Evolutionary conservation across 1,140 invertebrate species (phyloP).

Genomic region (Achatina immaculata): DNA sequence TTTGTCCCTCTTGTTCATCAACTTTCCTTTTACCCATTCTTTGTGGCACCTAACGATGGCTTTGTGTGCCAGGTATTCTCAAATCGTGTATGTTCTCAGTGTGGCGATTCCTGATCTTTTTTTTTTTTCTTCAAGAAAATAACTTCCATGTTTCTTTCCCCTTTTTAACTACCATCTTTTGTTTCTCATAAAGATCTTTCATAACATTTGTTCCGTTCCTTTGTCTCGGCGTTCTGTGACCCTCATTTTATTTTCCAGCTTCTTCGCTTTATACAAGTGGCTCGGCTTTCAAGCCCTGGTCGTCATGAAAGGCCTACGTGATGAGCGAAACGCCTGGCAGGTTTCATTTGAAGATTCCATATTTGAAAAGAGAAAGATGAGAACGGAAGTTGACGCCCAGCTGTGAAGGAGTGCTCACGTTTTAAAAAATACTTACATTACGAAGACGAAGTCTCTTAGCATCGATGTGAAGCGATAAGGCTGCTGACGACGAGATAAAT

Average conservation of each 20-base stretch:
- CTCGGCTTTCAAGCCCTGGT: neutral
- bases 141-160: too few relatives aligned
- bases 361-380: too few relatives aligned
- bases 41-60: neutral
- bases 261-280: neutral
- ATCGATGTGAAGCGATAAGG: too few relatives aligned
- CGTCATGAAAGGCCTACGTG: neutral
- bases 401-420: neutral
- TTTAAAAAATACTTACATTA: neutral
- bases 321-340: neutral
- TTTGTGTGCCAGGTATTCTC: neutral
- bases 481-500: too few relatives aligned
- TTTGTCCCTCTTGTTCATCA: neutral
- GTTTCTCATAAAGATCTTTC: neutral
- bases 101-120: neutral
- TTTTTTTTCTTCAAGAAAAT: neutral
- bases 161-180: neutral
- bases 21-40: neutral
- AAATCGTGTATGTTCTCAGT: neutral
- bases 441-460: too few relatives aligned
- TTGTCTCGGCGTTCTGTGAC: neutral
- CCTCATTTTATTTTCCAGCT: neutral
- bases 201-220: neutral
- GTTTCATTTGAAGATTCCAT: neutral
- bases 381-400: neutral